Conservation (phyloP, 2,113 vertebrate genomes). For the Numida meleagris region DNA sequence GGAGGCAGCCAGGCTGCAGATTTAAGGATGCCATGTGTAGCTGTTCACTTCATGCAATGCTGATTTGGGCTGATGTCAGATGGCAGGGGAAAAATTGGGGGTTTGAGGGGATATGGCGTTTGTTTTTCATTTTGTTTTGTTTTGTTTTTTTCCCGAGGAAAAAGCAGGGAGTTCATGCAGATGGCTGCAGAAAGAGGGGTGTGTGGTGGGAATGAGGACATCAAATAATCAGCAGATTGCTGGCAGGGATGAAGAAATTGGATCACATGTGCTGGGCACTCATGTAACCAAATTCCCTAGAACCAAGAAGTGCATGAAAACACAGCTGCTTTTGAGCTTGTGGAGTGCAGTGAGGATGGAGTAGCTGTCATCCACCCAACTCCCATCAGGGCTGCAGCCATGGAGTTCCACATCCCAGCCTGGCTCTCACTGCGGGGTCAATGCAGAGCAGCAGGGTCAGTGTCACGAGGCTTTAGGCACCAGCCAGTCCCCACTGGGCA, state of each 20-base stretch:
- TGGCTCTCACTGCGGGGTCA: neutral
- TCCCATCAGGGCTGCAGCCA: neutral
- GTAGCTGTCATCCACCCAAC: neutral
- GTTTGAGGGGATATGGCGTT: neutral
- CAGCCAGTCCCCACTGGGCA: neutral
- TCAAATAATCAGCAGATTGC: neutral
- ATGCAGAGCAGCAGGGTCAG: neutral
- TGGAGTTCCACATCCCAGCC: neutral
- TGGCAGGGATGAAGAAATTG: neutral
- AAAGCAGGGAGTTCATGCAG: too few species aligned
- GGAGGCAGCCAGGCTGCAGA: too few species aligned
- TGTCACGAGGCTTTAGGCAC: neutral
- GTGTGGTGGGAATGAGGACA: accelerated
- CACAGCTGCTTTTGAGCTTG: neutral
- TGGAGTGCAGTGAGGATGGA: neutral
- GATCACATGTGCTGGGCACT: neutral
- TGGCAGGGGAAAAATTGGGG: neutral
- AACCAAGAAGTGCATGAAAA: neutral
- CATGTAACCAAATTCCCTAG: neutral
- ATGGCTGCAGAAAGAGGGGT: neutral
- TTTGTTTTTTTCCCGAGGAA: neutral
- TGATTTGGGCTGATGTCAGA: neutral
- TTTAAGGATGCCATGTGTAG: too few species aligned
- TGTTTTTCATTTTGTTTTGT: too few species aligned
- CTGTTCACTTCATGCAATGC: too few species aligned